Evolutionary conservation across 2,113 vertebrate genomes (phyloP).

Genomic region (Nyctereutes procyonoides): DNA sequence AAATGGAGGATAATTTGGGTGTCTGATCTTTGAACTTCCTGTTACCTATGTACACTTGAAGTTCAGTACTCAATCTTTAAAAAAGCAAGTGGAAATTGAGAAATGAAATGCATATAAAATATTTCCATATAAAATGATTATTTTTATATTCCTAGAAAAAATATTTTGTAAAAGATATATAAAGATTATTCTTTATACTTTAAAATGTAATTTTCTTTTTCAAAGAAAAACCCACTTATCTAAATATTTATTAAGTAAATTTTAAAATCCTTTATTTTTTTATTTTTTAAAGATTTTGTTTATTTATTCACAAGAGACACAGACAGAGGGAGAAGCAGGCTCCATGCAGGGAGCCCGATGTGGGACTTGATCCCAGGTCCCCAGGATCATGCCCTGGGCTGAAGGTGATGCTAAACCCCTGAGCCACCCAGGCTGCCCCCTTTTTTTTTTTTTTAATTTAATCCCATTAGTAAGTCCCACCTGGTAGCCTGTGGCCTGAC

Average conservation of each 20-base stretch:
- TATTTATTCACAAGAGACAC: too few species aligned
- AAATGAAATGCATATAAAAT: background rate
- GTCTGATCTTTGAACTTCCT: background rate
- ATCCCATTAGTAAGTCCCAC: background rate
- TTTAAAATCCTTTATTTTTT: background rate
- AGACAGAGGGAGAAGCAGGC: too few species aligned
- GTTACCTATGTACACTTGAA: background rate
- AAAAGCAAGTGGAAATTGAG: background rate
- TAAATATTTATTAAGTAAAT: constrained; percentile 1
- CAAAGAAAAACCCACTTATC: background rate
- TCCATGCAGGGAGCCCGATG: too few species aligned
- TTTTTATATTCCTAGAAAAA: constrained; percentile 5
- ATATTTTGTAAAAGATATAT: constrained; percentile 14
- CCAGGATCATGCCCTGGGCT: too few species aligned
- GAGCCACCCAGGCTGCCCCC: too few species aligned
- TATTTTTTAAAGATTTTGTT: background rate
- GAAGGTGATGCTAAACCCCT: too few species aligned
- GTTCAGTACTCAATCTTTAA: background rate
- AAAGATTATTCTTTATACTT: background rate
- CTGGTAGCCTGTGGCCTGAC: background rate
- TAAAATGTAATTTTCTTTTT: background rate
- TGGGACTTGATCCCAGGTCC: too few species aligned
- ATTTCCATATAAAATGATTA: background rate
- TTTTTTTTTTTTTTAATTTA: background rate
- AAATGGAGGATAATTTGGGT: background rate